Percentiles rank a stretch among this genome's conserved stretches.
phyloP scores from a whole-genome alignment of 2,888 invertebrate species.

The Galerucella nymphaeae region DNA sequence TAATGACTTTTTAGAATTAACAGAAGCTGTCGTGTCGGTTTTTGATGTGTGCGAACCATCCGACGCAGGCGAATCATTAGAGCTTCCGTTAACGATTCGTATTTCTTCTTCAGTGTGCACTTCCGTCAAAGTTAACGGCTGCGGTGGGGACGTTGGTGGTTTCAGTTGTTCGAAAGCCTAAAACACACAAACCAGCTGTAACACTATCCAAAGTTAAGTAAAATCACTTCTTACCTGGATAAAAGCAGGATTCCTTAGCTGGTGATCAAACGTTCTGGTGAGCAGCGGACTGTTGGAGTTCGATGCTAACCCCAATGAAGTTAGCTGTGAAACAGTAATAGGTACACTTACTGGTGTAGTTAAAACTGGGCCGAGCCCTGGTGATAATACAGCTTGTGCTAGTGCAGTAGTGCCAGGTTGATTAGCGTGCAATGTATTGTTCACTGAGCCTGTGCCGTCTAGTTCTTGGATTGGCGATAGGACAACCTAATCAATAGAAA shows the following conservation, averaged over 20 bases:
- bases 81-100: constrained; percentile 53
- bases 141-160: constrained; percentile 33
- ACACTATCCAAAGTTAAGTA: neutral
- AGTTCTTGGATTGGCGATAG: constrained; percentile 87
- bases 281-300: constrained; percentile 67
- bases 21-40: constrained; percentile 59
- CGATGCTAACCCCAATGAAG: constrained; percentile 66
- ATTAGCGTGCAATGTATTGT: constrained; percentile 77
- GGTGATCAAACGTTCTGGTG: constrained; percentile 51
- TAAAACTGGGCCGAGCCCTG: constrained; percentile 67
- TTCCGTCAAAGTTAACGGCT: constrained; percentile 53
- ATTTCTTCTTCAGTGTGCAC: constrained; percentile 53
- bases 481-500: constrained; percentile 70
- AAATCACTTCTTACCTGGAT: constrained; percentile 47
- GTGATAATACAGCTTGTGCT: constrained; percentile 81
- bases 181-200: neutral
- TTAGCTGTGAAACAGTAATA: constrained; percentile 72
- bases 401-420: constrained; percentile 81
- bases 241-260: constrained; percentile 51
- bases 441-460: constrained; percentile 77
- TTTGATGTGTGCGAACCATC: constrained; percentile 58
- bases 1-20: constrained; percentile 51
- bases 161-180: constrained; percentile 52
- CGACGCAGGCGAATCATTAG: constrained; percentile 60
- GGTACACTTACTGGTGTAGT: constrained; percentile 68